Evolutionary conservation across 2,113 vertebrate species (phyloP).

Genomic region (Taxidea taxus): DNA sequence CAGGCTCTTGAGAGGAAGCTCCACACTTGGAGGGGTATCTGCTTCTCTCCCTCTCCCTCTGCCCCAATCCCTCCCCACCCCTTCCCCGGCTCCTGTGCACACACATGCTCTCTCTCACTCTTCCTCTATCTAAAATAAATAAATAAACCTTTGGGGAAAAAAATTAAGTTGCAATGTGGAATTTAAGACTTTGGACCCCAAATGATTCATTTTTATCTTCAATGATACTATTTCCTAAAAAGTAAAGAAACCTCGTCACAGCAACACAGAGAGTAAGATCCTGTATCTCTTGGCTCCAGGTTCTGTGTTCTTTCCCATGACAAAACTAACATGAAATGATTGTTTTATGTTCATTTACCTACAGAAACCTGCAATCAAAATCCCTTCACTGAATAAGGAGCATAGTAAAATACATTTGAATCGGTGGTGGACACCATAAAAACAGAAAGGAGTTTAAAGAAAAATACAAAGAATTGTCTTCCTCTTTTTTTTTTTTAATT

Average conservation of each 20-base stretch:
- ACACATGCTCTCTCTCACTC: not conserved
- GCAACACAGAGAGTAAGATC: not conserved
- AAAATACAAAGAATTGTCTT: not conserved
- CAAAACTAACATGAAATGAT: not conserved
- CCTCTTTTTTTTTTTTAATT: too few relatives aligned
- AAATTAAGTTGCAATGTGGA: not conserved
- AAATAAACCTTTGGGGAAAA: not conserved
- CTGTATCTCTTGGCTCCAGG: not conserved
- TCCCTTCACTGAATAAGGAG: not conserved
- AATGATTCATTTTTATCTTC: not conserved
- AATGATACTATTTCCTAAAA: not conserved
- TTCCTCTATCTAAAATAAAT: not conserved
- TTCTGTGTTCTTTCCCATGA: not conserved
- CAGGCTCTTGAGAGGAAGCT: not conserved
- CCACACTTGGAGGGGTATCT: not conserved
- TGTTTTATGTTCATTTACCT: not conserved
- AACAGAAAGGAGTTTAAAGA: not conserved
- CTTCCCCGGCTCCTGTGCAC: accelerated
- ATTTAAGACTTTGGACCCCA: not conserved
- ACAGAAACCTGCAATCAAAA: not conserved
- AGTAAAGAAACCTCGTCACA: not conserved
- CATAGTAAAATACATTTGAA: not conserved
- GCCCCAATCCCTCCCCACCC: not conserved
- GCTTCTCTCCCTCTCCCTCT: not conserved
- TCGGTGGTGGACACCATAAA: not conserved